These are phyloP conservation scores for Agrotis exclamationis DNA, from an alignment of 2,888 invertebrate genomes.

Conservation along the genomic window DNA sequence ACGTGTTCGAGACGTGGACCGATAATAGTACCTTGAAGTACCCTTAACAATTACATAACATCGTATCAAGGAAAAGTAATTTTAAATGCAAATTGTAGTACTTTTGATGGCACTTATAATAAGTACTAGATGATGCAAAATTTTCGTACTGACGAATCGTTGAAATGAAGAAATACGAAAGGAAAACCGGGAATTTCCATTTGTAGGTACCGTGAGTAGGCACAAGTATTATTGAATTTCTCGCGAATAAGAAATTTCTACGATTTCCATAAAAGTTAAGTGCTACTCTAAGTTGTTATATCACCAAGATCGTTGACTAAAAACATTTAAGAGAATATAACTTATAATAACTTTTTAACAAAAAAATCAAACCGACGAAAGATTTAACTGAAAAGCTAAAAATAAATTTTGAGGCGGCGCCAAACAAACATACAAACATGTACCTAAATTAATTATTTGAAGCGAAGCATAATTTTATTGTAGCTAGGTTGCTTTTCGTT, in stretches of 20 bases:
- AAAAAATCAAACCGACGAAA: too few species aligned
- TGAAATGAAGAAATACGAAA: conserved; percentile 6
- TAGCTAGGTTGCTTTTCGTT: too few species aligned
- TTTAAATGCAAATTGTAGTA: conserved; percentile 1
- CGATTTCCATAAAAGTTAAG: conserved; percentile 9
- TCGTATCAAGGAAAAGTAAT: neutral
- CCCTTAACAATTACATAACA: conserved; percentile 1
- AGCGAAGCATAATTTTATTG: too few species aligned
- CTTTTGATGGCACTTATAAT: neutral
- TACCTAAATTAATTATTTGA: too few species aligned
- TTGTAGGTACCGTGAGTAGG: neutral
- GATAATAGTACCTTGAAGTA: conserved; percentile 37
- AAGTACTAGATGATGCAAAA: neutral
- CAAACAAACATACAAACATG: too few species aligned
- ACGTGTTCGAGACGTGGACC: conserved; percentile 39
- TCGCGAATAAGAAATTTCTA: conserved; percentile 18
- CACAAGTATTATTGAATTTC: conserved; percentile 10
- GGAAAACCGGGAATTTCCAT: conserved; percentile 11
- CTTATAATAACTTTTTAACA: too few species aligned
- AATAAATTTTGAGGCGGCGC: too few species aligned
- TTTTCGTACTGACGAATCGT: neutral
- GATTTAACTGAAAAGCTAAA: too few species aligned
- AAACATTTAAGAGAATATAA: neutral
- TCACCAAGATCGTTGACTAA: neutral
- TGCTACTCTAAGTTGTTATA: neutral